phyloP scores from a whole-genome alignment of 1,140 invertebrate species.

The Danaus melanippus region DNA sequence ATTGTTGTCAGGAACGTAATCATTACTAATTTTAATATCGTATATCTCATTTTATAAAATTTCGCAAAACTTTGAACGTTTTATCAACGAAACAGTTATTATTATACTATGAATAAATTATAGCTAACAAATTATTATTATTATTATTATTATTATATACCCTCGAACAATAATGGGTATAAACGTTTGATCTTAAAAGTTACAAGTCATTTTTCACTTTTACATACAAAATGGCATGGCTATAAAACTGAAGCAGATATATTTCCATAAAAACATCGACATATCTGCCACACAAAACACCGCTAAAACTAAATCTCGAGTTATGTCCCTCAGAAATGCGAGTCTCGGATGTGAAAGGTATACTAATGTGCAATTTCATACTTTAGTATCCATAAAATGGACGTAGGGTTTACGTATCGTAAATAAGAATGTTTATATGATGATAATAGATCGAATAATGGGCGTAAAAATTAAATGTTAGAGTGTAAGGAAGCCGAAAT shows the following conservation, averaged over 20 bases:
- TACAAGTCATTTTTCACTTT: slow-evolving; percentile 19
- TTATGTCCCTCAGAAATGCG: slow-evolving; percentile 47
- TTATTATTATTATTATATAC: too few relatives aligned
- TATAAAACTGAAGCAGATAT: slow-evolving; percentile 47
- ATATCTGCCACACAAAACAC: slow-evolving; percentile 43
- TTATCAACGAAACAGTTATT: too few relatives aligned
- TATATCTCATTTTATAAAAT: too few relatives aligned
- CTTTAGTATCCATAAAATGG: slow-evolving; percentile 57
- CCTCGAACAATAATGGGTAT: slow-evolving; percentile 3
- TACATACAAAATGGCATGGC: slow-evolving; percentile 43
- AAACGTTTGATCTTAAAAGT: slow-evolving; percentile 11
- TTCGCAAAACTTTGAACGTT: too few relatives aligned
- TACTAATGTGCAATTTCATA: slow-evolving; percentile 60
- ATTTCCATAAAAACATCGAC: slow-evolving; percentile 50
- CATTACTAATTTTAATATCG: too few relatives aligned
- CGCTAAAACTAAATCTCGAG: slow-evolving; percentile 53
- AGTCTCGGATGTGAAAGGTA: slow-evolving; percentile 53
- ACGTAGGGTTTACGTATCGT: slow-evolving; percentile 40
- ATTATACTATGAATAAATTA: too few relatives aligned
- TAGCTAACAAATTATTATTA: too few relatives aligned
- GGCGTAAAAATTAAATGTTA: slow-evolving; percentile 42
- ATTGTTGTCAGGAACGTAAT: too few relatives aligned
- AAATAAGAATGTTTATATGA: slow-evolving; percentile 57
- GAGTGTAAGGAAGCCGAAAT: slow-evolving; percentile 14
- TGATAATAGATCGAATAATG: slow-evolving; percentile 58